Conservation (phyloP, 1,140 invertebrate genomes). For the Mercenaria mercenaria region DNA sequence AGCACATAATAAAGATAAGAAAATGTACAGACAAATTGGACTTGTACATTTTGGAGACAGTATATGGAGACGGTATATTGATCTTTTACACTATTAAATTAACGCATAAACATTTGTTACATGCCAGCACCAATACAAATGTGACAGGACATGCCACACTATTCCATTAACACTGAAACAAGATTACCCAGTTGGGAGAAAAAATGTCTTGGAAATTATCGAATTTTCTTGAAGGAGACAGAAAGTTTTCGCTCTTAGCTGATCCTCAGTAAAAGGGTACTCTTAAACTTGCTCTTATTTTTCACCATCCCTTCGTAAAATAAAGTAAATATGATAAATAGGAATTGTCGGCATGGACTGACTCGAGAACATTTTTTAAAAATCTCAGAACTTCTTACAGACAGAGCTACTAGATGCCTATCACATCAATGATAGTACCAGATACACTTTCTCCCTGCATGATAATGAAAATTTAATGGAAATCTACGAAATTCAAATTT, state of each 20-base stretch:
- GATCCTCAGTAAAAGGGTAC: neutral
- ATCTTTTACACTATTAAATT: slow-evolving; percentile 15
- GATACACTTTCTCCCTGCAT: too few species aligned
- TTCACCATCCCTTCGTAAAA: too few species aligned
- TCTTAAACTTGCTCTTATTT: too few species aligned
- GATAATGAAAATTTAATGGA: too few species aligned
- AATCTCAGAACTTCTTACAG: too few species aligned
- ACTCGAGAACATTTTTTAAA: too few species aligned
- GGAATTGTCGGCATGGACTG: too few species aligned
- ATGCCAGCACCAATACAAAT: slow-evolving; percentile 3
- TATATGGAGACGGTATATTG: neutral
- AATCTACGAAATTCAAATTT: too few species aligned
- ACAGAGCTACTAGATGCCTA: too few species aligned
- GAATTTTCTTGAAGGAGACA: slow-evolving; percentile 7
- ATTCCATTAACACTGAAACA: slow-evolving; percentile 33
- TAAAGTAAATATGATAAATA: too few species aligned
- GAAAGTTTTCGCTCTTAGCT: neutral
- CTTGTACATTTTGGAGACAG: neutral
- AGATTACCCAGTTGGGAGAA: slow-evolving; percentile 15
- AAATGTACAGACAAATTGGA: neutral
- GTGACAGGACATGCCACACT: slow-evolving; percentile 17
- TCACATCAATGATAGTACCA: too few species aligned
- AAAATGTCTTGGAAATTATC: neutral
- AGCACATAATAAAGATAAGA: neutral
- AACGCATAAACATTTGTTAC: slow-evolving; percentile 27